Percentiles rank a stretch among this genome's conserved stretches.
Evolutionary conservation across 2,797 vertebrate genomes (phyloP).

Genomic region (Darevskia mixta): DNA sequence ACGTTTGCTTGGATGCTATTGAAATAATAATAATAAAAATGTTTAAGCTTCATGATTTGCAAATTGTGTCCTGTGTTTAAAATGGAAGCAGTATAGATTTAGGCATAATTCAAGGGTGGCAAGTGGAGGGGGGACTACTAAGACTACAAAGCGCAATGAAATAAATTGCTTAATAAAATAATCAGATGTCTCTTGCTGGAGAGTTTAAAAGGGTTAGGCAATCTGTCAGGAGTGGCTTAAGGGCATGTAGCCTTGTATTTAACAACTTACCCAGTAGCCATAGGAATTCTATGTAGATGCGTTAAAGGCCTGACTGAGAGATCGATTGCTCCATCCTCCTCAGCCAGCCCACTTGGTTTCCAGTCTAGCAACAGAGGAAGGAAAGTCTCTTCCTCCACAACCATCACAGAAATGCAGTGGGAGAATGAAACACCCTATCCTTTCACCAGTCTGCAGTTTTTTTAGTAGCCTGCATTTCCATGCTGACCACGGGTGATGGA

Average conservation of each 20-base stretch:
- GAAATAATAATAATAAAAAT: background rate
- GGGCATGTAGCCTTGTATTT: background rate
- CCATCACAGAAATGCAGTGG: background rate
- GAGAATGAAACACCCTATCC: background rate
- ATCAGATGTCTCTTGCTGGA: background rate
- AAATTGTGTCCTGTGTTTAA: background rate
- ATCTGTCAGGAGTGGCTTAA: background rate
- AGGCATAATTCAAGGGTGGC: background rate
- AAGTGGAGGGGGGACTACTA: background rate
- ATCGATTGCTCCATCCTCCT: background rate
- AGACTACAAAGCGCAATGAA: background rate
- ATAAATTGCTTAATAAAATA: background rate
- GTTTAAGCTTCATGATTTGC: background rate
- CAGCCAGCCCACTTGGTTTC: too few species aligned
- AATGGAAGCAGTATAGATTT: background rate
- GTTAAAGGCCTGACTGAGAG: background rate
- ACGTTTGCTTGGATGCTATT: background rate
- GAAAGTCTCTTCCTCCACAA: background rate
- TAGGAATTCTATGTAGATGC: background rate
- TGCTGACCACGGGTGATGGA: background rate
- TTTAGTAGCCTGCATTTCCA: background rate
- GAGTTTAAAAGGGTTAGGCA: background rate
- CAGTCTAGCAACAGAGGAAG: background rate
- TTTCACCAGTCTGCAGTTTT: background rate
- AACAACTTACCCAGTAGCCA: background rate